These are phyloP conservation scores for Scaptomyza polygonia DNA, from an alignment of 2,888 invertebrate species.

Conservation along the genomic window DNA sequence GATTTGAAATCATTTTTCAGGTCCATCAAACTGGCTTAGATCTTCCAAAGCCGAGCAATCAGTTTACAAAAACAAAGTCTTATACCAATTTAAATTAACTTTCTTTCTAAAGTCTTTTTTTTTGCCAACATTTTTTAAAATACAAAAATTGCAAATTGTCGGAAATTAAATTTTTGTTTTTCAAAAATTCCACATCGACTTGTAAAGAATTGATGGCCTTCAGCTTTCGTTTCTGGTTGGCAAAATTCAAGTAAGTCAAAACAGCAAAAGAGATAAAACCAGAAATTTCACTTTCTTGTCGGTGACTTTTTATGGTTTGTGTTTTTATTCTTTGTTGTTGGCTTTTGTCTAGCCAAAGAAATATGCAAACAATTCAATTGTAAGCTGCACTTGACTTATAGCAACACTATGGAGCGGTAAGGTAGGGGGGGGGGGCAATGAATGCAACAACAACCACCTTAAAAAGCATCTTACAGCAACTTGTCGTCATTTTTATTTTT, in stretches of 20 bases:
- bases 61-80: too few relatives aligned
- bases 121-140: too few relatives aligned
- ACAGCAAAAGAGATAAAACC: slow-evolving; percentile 25
- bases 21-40: too few relatives aligned
- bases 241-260: slow-evolving; percentile 30
- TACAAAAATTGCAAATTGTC: too few relatives aligned
- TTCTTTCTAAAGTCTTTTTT: too few relatives aligned
- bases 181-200: neutral
- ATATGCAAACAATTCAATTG: slow-evolving; percentile 35
- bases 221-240: slow-evolving; percentile 25
- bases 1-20: too few relatives aligned
- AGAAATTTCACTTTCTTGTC: slow-evolving; percentile 65
- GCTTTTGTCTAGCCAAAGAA: slow-evolving; percentile 47
- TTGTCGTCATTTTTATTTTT: slow-evolving; percentile 47
- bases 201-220: slow-evolving; percentile 38
- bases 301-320: slow-evolving; percentile 11
- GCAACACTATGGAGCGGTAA: too few relatives aligned
- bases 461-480: slow-evolving; percentile 49
- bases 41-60: too few relatives aligned
- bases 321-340: slow-evolving; percentile 21
- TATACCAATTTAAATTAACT: too few relatives aligned
- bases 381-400: slow-evolving; percentile 65
- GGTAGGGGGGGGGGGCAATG: too few relatives aligned
- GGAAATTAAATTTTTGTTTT: neutral
- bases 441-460: slow-evolving; percentile 37